Evolutionary conservation across 1,140 invertebrate genomes (phyloP).

Genomic region (Diploscapter pachys): DNA sequence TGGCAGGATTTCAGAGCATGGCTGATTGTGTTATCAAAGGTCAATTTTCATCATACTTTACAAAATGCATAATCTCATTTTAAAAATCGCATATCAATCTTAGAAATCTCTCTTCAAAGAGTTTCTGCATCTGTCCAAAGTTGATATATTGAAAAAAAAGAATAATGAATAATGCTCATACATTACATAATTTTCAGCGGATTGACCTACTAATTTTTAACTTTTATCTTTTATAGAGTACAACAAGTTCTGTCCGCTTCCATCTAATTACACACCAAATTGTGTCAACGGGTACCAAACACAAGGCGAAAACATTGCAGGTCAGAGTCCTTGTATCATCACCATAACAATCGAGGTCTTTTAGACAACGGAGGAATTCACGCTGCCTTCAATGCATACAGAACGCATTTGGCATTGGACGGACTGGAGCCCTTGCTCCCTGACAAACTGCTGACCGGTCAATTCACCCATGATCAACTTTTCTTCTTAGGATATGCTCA

Average conservation of each 20-base stretch:
- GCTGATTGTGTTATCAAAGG: conserved; percentile 80
- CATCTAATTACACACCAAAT: conserved; percentile 43
- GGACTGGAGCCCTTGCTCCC: conserved; percentile 50
- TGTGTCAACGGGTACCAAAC: conserved; percentile 76
- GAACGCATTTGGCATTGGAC: conserved; percentile 38
- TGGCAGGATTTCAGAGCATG: conserved; percentile 73
- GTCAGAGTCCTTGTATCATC: background rate
- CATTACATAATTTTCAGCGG: too few species aligned
- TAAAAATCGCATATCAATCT: too few species aligned
- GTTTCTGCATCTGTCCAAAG: too few species aligned
- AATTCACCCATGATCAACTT: conserved; percentile 49
- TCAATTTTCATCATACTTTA: background rate
- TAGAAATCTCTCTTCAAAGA: too few species aligned
- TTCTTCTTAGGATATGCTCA: conserved; percentile 53
- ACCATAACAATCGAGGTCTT: conserved; percentile 62
- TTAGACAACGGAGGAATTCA: conserved; percentile 45
- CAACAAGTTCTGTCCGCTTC: conserved; percentile 70
- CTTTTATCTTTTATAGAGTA: conserved; percentile 72
- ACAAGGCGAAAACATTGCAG: conserved; percentile 85
- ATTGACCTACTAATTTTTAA: too few species aligned
- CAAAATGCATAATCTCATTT: too few species aligned
- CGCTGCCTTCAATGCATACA: conserved; percentile 47
- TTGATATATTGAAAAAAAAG: too few species aligned
- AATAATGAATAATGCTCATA: too few species aligned
- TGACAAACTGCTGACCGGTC: conserved; percentile 31